Conservation (phyloP, 2,113 vertebrate species). For the Martes martes region DNA sequence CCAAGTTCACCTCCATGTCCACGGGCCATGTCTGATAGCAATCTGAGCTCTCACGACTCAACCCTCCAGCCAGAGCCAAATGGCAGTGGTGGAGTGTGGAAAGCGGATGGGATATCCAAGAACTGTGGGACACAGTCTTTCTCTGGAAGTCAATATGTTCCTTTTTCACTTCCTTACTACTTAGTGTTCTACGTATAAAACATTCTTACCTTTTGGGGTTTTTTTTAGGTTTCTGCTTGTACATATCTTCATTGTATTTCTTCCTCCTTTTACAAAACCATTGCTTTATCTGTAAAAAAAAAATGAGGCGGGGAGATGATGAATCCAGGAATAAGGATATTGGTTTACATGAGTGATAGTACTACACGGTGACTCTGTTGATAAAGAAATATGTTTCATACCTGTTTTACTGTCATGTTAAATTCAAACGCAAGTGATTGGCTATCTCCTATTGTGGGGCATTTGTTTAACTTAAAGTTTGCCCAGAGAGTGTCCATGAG, state of each 20-base stretch:
- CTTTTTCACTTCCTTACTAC: background rate
- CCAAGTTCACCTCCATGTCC: slow-evolving; percentile 74
- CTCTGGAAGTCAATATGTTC: background rate
- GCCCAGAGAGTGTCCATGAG: slow-evolving; percentile 1
- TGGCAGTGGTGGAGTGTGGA: background rate
- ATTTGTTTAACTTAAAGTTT: background rate
- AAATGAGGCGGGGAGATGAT: background rate
- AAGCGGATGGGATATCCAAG: background rate
- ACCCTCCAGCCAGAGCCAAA: background rate
- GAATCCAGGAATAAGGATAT: background rate
- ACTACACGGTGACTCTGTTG: background rate
- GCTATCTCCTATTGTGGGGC: background rate
- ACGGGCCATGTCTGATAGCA: slow-evolving; percentile 74
- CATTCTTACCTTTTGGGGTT: background rate
- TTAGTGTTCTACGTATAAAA: background rate
- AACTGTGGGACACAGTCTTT: background rate
- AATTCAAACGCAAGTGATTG: background rate
- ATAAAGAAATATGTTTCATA: background rate
- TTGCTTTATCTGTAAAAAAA: background rate
- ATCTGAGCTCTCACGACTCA: background rate
- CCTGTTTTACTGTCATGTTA: background rate
- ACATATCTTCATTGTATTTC: slow-evolving; percentile 1
- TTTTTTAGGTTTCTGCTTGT: background rate
- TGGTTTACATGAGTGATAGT: background rate
- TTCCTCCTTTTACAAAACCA: background rate